Base-by-base conservation (phyloP, 2,113 vertebrate genomes). In the Sceloporus tristichus region DNA sequence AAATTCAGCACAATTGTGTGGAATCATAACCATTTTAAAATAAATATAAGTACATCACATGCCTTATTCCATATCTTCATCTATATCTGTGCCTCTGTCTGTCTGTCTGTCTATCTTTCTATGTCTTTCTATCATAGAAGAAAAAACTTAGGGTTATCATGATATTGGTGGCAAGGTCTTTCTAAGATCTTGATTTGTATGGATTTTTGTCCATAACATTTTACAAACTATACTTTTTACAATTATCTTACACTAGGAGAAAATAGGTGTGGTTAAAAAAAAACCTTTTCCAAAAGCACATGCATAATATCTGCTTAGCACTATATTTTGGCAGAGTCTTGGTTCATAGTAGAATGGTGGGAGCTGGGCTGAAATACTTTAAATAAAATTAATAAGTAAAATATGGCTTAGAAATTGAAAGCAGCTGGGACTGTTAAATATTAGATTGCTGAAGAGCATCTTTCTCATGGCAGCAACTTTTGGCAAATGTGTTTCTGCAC, bases 351-450 rank as follows among this genome's bases (percentile, higher is more conserved):
- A n/a, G 88, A 94, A 91, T 90, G 23, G n/a, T 68, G 59, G 73
- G 59, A 3, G 23, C 59, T 25, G 29, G 78, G 82, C 85, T 86
- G 84, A 40, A 82, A 93, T 88, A 77, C 91, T 93, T 84, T 90
- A 90, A 91, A 85, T 94, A 86, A 92, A 88, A 74, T 90, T 92
- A 95, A 92, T 87, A 83, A 94, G 87, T 94, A 94, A 95, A 95
- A 95, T 94, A 90, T 90, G 93, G 85, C 90, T 93, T 92, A 34
- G 94, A 90, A 94, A 95, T 94, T 79, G 84, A 92, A 89, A 85
- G 89, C 92, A 94, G 94, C 94, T 91, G 93, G 85, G 84, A 90
- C 54, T 9, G 84, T 75, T 71, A 91, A 95, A 84, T 88, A 88
- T 86, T 93, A 76, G 85, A 83, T 93, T 94, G 93, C 92, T 92